Percentiles rank a stretch among this genome's conserved stretches.
phyloP scores from a whole-genome alignment of 2,888 invertebrate species.

The Drosophila greeni region DNA sequence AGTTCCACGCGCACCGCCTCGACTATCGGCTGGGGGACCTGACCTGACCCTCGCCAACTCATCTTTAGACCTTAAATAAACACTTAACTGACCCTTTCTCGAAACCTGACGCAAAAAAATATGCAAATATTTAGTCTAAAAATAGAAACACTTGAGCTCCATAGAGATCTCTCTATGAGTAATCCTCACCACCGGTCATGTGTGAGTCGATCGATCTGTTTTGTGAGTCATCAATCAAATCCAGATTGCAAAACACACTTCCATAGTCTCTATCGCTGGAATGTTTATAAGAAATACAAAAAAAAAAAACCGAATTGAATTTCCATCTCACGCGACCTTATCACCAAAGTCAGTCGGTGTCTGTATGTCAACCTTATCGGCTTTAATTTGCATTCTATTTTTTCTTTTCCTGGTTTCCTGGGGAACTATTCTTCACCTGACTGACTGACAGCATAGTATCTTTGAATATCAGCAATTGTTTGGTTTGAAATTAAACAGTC shows the following conservation, averaged over 20 bases:
- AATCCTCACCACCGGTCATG: slow-evolving; percentile 26
- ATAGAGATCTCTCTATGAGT: slow-evolving; percentile 27
- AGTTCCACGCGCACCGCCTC: no score
- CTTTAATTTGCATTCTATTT: slow-evolving; percentile 20
- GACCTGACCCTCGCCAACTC: no score
- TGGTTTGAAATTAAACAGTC: slow-evolving; percentile 24
- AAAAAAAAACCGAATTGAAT: neutral
- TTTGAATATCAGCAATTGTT: slow-evolving; percentile 13
- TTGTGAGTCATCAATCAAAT: slow-evolving; percentile 38
- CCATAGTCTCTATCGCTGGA: slow-evolving; percentile 27
- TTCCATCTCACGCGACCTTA: slow-evolving; percentile 24
- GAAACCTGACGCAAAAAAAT: neutral
- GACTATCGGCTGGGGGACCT: no score
- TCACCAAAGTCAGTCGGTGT: slow-evolving; percentile 10
- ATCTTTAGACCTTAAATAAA: no score
- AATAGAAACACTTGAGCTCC: slow-evolving; percentile 1
- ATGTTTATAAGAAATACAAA: slow-evolving; percentile 18
- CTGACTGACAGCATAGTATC: slow-evolving; percentile 14
- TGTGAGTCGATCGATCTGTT: slow-evolving; percentile 22
- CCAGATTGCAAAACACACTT: slow-evolving; percentile 17
- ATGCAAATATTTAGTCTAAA: slow-evolving; percentile 1
- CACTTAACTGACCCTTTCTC: neutral
- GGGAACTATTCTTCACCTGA: slow-evolving; percentile 27
- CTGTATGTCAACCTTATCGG: slow-evolving; percentile 28
- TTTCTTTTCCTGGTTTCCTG: neutral